Evolutionary conservation across 2,888 invertebrate species (phyloP).

Genomic region (Dryobotodes eremita): DNA sequence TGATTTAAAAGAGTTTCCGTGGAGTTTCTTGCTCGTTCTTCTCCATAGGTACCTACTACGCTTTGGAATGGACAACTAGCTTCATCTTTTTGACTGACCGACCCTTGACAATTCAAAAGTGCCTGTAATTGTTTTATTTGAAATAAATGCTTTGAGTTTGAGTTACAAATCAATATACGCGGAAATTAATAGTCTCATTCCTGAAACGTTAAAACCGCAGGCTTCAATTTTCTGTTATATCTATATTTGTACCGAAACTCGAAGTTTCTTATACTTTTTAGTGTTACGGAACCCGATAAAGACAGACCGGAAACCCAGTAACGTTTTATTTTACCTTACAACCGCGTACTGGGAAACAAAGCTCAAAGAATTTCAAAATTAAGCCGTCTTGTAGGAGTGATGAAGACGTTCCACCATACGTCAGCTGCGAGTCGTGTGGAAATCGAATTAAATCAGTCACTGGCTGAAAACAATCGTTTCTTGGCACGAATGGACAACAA

Average conservation of each 20-base stretch:
- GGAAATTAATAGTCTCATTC: not conserved
- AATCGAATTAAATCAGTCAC: constrained; percentile 88
- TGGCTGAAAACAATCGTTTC: constrained; percentile 88
- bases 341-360: constrained; percentile 52
- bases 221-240: not conserved
- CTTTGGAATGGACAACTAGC: no score
- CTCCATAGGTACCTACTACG: no score
- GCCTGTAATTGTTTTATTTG: no score
- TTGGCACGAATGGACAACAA: constrained; percentile 89
- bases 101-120: no score
- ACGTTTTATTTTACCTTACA: constrained; percentile 33
- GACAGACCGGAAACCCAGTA: constrained; percentile 40
- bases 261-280: not conserved
- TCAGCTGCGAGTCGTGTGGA: constrained; percentile 81
- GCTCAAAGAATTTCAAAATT: constrained; percentile 72
- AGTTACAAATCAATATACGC: no score
- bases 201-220: not conserved
- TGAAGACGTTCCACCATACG: constrained; percentile 81
- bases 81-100: no score
- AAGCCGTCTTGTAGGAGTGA: constrained; percentile 77
- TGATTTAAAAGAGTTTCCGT: no score
- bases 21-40: no score
- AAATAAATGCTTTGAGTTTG: no score
- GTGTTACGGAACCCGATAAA: constrained; percentile 24
- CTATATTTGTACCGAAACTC: not conserved